Percentiles rank a stretch among this genome's conserved stretches.
These are phyloP conservation scores for Contarinia nasturtii DNA, from an alignment of 1,140 invertebrate species.

Conservation along the genomic window DNA sequence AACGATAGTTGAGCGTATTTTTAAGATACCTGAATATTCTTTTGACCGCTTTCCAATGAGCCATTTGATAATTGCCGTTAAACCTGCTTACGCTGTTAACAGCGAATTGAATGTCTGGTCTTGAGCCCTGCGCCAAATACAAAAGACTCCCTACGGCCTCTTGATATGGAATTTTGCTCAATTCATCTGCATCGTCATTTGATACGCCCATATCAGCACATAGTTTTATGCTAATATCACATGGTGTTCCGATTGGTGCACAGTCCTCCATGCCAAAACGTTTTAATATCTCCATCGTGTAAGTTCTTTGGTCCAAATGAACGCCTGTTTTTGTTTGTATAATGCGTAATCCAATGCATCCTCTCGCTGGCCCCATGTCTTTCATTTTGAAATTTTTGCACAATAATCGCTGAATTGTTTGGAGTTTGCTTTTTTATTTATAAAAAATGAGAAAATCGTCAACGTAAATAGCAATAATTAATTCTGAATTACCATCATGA, in stretches of 20 bases:
- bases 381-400: slow-evolving; percentile 12
- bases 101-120: slow-evolving; percentile 20
- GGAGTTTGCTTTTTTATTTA: too few species aligned
- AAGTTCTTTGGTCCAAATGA: slow-evolving; percentile 14
- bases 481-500: slow-evolving; percentile 4
- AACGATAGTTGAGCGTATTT: slow-evolving; percentile 8
- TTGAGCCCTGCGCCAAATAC: slow-evolving; percentile 13
- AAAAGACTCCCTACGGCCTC: slow-evolving; percentile 18
- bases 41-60: slow-evolving; percentile 7
- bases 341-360: slow-evolving; percentile 18
- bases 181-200: too few species aligned
- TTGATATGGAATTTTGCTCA: slow-evolving; percentile 12
- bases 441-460: slow-evolving; percentile 15
- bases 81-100: slow-evolving; percentile 10
- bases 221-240: not conserved
- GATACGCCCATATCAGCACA: not conserved
- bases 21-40: slow-evolving; percentile 13
- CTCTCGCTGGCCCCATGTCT: slow-evolving; percentile 7
- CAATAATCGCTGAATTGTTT: slow-evolving; percentile 8
- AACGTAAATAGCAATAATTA: slow-evolving; percentile 13
- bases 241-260: slow-evolving; percentile 11
- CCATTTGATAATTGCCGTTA: slow-evolving; percentile 6
- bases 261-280: slow-evolving; percentile 12
- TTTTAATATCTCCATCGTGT: slow-evolving; percentile 13
- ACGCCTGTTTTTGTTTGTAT: slow-evolving; percentile 8